Evolutionary conservation across 2,797 vertebrate genomes (phyloP).

Genomic region (Microtus agrestis): DNA sequence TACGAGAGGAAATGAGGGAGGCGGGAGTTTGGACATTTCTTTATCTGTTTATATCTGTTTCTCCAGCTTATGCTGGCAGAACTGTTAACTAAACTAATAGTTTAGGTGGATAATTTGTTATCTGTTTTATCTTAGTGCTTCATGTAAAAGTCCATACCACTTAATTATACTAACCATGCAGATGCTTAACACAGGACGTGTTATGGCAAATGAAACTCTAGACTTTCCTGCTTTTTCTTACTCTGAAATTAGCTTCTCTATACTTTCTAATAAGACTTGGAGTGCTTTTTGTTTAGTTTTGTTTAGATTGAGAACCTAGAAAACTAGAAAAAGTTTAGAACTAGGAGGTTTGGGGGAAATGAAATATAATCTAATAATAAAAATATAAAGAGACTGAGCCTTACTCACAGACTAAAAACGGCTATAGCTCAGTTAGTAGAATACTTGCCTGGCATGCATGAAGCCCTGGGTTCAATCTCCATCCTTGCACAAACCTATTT

Average conservation of each 20-base stretch:
- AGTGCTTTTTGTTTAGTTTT: not conserved
- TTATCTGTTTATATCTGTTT: not conserved
- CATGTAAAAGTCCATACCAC: not conserved
- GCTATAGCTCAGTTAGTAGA: not conserved
- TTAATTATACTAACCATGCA: constrained; percentile 45
- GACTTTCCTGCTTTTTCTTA: not conserved
- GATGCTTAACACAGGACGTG: not conserved
- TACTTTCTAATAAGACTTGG: constrained; percentile 8
- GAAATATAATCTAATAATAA: constrained; percentile 14
- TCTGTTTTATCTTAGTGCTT: constrained; percentile 34
- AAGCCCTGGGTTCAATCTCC: not conserved
- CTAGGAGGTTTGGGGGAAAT: constrained; percentile 7
- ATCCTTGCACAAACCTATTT: not conserved
- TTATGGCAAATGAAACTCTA: constrained; percentile 51
- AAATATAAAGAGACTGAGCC: not conserved
- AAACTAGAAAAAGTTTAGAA: constrained; percentile 1
- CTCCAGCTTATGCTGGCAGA: not conserved
- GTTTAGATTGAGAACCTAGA: constrained; percentile 7
- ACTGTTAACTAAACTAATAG: constrained; percentile 15
- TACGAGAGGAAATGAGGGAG: not conserved
- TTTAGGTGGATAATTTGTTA: constrained; percentile 7
- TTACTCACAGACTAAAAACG: not conserved
- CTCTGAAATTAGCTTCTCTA: constrained; percentile 9
- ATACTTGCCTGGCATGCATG: not conserved
- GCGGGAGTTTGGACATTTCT: not conserved